Conservation (phyloP, 2,888 invertebrate species). For the Sceliomorpha sp. region DNA sequence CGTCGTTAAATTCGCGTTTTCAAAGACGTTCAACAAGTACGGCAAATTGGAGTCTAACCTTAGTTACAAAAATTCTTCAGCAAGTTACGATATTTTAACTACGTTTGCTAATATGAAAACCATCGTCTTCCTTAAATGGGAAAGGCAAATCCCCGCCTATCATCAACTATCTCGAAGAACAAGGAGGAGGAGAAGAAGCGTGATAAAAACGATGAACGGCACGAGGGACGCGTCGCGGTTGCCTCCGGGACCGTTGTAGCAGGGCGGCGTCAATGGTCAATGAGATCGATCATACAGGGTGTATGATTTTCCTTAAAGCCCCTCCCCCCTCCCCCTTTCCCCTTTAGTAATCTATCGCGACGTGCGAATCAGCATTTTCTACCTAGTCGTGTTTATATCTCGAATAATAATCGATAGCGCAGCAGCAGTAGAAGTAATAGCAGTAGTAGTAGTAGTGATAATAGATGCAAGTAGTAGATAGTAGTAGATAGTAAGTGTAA, state of each 20-base stretch:
- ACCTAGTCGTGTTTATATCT: conserved; percentile 72
- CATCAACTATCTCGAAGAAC: too few species aligned
- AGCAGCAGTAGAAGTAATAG: conserved; percentile 65
- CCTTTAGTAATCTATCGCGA: too few species aligned
- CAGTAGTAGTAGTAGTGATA: conserved; percentile 48
- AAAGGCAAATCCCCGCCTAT: too few species aligned
- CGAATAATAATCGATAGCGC: conserved; percentile 74
- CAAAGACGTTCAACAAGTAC: too few species aligned
- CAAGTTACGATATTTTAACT: too few species aligned
- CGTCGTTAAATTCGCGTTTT: too few species aligned
- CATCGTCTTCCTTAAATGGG: too few species aligned
- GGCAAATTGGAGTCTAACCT: too few species aligned
- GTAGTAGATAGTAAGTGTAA: conserved; percentile 54
- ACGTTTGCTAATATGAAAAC: too few species aligned
- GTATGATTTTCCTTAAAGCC: conserved; percentile 71
- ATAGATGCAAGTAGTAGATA: conserved; percentile 57
- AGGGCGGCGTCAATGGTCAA: conserved; percentile 74
- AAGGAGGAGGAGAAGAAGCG: neutral
- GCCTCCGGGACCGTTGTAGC: conserved; percentile 22
- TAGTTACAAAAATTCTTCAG: too few species aligned
- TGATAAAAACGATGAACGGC: conserved; percentile 2
- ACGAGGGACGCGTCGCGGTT: conserved; percentile 34
- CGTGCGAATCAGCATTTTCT: too few species aligned
- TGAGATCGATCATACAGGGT: conserved; percentile 77
- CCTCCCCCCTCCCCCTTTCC: conserved; percentile 53